phyloP scores from a whole-genome alignment of 2,797 vertebrate genomes.

The Falco novaeseelandiae region DNA sequence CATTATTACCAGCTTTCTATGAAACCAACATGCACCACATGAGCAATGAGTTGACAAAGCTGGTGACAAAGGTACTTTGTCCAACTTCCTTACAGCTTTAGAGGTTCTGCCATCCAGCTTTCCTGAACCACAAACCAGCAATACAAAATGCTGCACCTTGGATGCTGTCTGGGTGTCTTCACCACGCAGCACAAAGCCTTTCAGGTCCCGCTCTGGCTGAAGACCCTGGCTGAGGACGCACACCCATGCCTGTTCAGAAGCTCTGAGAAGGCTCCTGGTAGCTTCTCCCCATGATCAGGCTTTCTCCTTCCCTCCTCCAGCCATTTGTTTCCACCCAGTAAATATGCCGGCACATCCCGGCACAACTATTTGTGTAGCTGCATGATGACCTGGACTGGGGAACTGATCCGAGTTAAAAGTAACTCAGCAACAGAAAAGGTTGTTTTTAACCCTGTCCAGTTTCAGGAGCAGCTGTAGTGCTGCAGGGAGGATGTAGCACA shows the following conservation, averaged over 20 bases:
- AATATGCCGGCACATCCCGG: not conserved
- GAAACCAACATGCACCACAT: not conserved
- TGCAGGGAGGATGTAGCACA: rapidly evolving
- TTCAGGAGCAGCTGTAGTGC: not conserved
- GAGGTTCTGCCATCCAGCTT: not conserved
- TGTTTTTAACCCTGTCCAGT: not conserved
- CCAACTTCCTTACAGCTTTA: not conserved
- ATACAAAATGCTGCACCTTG: not conserved
- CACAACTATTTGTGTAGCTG: not conserved
- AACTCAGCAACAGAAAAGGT: not conserved
- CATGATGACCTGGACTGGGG: rapidly evolving
- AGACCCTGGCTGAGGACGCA: not conserved
- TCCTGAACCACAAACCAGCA: not conserved
- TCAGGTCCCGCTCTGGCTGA: rapidly evolving
- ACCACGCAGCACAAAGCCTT: not conserved
- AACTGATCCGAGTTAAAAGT: not conserved
- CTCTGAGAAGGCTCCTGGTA: not conserved
- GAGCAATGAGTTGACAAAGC: not conserved
- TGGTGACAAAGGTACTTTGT: not conserved
- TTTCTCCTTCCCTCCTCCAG: not conserved
- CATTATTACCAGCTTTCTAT: not conserved
- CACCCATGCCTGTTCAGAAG: not conserved
- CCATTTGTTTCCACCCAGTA: not conserved
- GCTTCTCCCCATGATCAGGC: not conserved
- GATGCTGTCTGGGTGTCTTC: not conserved